phyloP scores from a whole-genome alignment of 2,888 invertebrate species.

The Nephrotoma guestfalica region DNA sequence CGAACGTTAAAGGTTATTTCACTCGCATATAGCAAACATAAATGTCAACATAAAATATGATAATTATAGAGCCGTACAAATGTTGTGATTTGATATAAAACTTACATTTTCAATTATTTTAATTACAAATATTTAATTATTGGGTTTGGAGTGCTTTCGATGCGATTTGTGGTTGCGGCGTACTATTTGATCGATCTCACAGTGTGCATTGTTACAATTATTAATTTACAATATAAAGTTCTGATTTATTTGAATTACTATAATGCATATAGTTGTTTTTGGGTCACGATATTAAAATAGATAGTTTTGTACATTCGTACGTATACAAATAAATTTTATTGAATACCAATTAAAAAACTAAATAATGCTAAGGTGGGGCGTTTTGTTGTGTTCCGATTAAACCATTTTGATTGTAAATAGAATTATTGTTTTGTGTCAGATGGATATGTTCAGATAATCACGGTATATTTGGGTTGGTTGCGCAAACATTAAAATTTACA shows the following conservation, averaged over 20 bases:
- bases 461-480: background rate
- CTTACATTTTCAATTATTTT: no score
- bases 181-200: no score
- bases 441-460: background rate
- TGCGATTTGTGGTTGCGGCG: no score
- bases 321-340: background rate
- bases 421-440: background rate
- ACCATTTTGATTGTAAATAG: background rate
- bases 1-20: no score
- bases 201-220: no score
- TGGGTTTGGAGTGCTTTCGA: no score
- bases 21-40: no score
- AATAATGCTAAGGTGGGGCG: background rate
- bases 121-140: no score
- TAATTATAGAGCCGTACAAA: no score
- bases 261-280: background rate
- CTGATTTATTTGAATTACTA: background rate
- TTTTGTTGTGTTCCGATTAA: background rate
- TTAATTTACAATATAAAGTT: background rate
- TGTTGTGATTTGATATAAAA: no score
- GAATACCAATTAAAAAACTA: background rate
- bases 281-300: background rate
- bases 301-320: background rate
- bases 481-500: background rate
- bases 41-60: no score